Conservation (phyloP, 2,113 vertebrate species). For the human (Homo sapiens) region GRCh38 chr18:31407001-31407500, state of each 20-base stretch:
- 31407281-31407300: background rate
- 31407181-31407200: background rate
- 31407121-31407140: background rate
- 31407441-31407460: background rate
- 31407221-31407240: rapidly evolving
- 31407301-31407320: background rate
- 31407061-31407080: background rate
- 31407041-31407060: too few relatives aligned
- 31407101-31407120: background rate
- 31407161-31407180: too few relatives aligned
- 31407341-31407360: background rate
- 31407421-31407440: background rate
- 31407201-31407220: background rate
- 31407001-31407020: too few relatives aligned
- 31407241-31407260: rapidly evolving
- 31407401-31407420: background rate
- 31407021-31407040: too few relatives aligned
- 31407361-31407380: background rate
- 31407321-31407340: background rate
- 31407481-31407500: background rate
- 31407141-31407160: background rate
- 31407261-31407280: background rate
- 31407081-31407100: background rate
- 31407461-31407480: background rate
- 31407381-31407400: background rate